Conservation (phyloP, 2,888 invertebrate species). For the Diarsia rubi region DNA sequence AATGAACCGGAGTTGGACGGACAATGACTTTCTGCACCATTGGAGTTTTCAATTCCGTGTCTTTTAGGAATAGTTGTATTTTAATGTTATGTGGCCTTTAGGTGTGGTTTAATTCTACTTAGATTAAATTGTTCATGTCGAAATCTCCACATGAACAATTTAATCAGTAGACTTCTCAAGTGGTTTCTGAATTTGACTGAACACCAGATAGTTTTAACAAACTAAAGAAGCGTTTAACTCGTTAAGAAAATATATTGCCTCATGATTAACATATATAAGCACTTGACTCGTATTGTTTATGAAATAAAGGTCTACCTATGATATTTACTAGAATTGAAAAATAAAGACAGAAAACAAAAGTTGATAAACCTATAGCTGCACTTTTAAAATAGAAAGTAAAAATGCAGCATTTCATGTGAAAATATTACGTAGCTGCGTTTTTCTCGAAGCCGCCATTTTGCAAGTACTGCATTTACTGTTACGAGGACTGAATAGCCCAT, state of each 20-base stretch:
- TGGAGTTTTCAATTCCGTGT: conserved; percentile 38
- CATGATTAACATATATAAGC: background rate
- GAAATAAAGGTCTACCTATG: background rate
- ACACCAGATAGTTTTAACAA: background rate
- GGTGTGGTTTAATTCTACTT: background rate
- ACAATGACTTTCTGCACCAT: conserved; percentile 46
- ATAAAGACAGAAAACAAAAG: background rate
- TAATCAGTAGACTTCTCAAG: background rate
- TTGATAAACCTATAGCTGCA: background rate
- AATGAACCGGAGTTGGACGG: conserved; percentile 56
- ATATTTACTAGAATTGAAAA: background rate
- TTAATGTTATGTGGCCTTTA: conserved; percentile 5
- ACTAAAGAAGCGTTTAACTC: background rate
- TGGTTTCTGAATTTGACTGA: background rate
- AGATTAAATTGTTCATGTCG: background rate
- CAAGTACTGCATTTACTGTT: no score
- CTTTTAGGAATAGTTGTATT: conserved; percentile 32
- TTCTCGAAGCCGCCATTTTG: no score
- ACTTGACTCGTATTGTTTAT: background rate
- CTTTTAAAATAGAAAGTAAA: no score
- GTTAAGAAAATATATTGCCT: background rate
- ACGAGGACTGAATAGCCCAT: no score
- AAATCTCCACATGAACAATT: no score
- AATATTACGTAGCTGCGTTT: no score
- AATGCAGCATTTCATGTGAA: no score